A percentile compares a stretch with the other conserved stretches of the same genome.
Conservation (phyloP, 2,113 vertebrate genomes). For the Lontra canadensis region DNA sequence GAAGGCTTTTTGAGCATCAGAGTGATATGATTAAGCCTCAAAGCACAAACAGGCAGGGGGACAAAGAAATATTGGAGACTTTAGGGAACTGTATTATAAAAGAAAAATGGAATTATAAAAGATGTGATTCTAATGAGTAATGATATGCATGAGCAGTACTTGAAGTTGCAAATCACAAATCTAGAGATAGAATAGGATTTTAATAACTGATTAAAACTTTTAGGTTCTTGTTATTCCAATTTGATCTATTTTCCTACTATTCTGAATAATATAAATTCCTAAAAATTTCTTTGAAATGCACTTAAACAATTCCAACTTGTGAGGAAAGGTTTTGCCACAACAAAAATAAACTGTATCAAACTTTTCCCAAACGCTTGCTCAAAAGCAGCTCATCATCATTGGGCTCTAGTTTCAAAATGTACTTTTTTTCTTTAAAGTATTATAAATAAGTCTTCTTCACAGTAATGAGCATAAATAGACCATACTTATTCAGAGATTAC, state of each 20-base stretch:
- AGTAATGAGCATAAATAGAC: slow-evolving; percentile 71
- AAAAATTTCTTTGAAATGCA: slow-evolving; percentile 49
- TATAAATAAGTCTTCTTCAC: slow-evolving; percentile 72
- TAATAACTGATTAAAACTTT: slow-evolving; percentile 62
- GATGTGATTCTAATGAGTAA: slow-evolving; percentile 51
- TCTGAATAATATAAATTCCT: slow-evolving; percentile 43
- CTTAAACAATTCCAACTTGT: slow-evolving; percentile 35
- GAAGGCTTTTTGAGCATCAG: background rate
- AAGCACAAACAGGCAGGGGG: slow-evolving; percentile 13
- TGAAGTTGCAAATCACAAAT: slow-evolving; percentile 56
- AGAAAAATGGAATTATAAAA: slow-evolving; percentile 35
- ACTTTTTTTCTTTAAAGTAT: slow-evolving; percentile 51
- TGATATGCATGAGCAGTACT: slow-evolving; percentile 19
- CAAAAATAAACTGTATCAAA: slow-evolving; percentile 3
- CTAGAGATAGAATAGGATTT: slow-evolving; percentile 32
- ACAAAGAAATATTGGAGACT: background rate
- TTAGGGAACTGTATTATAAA: background rate
- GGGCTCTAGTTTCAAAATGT: slow-evolving; percentile 31
- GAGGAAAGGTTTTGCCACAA: background rate
- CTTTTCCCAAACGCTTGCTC: slow-evolving; percentile 26
- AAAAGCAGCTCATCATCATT: slow-evolving; percentile 47
- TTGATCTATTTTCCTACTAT: slow-evolving; percentile 30
- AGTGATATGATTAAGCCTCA: background rate
- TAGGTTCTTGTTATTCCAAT: slow-evolving; percentile 55
- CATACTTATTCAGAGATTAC: slow-evolving; percentile 68